Evolutionary conservation across 2,113 vertebrate genomes (phyloP).

Genomic region (Dryoscopus gambensis): DNA sequence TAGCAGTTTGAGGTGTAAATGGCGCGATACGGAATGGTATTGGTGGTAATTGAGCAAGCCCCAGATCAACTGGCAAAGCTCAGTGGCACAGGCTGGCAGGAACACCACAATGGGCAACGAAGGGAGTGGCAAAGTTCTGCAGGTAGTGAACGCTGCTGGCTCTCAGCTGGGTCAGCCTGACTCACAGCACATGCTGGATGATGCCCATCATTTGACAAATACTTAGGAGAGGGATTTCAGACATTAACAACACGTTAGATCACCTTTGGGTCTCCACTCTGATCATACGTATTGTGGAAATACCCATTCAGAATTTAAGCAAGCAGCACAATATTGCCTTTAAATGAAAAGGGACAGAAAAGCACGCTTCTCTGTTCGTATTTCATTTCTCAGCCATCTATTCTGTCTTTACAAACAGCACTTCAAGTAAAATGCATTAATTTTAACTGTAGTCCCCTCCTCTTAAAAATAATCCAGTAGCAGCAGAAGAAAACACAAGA

Average conservation of each 20-base stretch:
- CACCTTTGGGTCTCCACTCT: not conserved
- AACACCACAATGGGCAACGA: rapidly evolving
- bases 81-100: not conserved
- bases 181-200: rapidly evolving
- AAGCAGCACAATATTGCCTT: not conserved
- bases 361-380: not conserved
- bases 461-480: not conserved
- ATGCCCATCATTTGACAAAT: not conserved
- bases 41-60: not conserved
- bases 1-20: not conserved
- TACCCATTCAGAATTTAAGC: not conserved
- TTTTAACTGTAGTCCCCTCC: not conserved
- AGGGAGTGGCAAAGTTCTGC: not conserved
- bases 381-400: not conserved
- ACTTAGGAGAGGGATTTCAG: not conserved
- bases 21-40: rapidly evolving
- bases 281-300: not conserved
- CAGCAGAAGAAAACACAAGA: constrained; percentile 52
- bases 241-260: not conserved
- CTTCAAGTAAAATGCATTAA: not conserved
- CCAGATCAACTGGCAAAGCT: not conserved
- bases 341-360: not conserved
- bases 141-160: not conserved
- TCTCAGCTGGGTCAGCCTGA: not conserved
- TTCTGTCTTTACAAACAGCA: not conserved